Evolutionary conservation across 2,888 invertebrate genomes (phyloP), one percentile per base, ranked within the genome.

Genomic region (Zele albiditarsus): DNA sequence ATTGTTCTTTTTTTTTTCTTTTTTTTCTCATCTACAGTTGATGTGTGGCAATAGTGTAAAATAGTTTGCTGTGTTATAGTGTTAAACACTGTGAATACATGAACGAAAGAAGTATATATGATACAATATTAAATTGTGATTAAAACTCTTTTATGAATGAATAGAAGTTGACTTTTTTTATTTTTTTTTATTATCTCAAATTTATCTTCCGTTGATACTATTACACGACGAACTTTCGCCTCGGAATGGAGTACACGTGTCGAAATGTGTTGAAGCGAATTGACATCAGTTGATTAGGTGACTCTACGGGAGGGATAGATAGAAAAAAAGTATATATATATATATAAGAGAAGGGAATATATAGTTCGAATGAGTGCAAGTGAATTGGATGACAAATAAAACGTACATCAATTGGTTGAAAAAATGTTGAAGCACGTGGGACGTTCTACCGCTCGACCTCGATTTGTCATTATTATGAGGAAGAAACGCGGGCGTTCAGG

Each of bases 391-490:
- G 57, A 68, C 33, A 60, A 71, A 62, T 53, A 60, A 67, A 38
- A 20, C n/a, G 27, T 16, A 46, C 72, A 71, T 71, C 16, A 74
- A 77, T 72, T 49, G 33, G n/a, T 33, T 38, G 38, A 49, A 73
- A 80, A 76, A 76, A 89, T 89, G 88, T 80, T 89, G 82, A 89
- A 89, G 80, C 82, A 89, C 82, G 80, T 81, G 70, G 82, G 83
- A 79, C 83, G 86, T 67, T 81, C 84, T 63, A 65, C 53, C 63
- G 85, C 81, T 23, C 84, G 85, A 73, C 80, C 84, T 74, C 86
- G 85, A 75, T 53, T 65, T 20, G 82, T 85, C 77, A 79, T 53
- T 53, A 53, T 82, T 62, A 82, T 84, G 79, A 85, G 88, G 66
- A 83, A 82, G 78, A 87, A 82, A 76, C 85, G 85, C 74, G 89